Conservation (phyloP, 30 jellyfish, hydroid and myxozoan genomes). For the Turritopsis rubra region DNA sequence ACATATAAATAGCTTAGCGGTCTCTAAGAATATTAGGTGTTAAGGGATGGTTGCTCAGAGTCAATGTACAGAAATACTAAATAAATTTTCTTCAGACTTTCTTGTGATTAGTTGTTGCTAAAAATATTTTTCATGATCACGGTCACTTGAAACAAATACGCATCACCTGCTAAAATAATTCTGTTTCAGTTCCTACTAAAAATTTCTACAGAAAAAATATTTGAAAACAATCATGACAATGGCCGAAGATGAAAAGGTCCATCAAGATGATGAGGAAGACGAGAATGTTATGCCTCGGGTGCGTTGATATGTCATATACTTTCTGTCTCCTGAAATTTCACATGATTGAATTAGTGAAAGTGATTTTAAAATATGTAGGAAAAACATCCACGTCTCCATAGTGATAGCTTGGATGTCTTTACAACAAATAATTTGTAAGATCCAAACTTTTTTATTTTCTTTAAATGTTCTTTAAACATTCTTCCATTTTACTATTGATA, state of each 20-base stretch:
- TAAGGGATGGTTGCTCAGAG: no score
- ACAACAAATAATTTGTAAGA: conserved; percentile 6
- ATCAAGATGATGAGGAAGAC: neutral
- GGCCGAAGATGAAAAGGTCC: neutral
- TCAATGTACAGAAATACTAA: no score
- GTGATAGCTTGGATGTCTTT: conserved; percentile 8
- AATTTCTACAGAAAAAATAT: neutral
- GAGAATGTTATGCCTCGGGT: neutral
- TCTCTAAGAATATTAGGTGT: no score
- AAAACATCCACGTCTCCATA: conserved; percentile 6
- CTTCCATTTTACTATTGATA: neutral
- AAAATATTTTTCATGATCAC: no score
- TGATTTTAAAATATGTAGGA: conserved; percentile 2
- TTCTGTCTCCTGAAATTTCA: no score
- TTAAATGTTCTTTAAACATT: neutral
- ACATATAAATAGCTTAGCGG: no score
- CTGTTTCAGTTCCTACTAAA: neutral
- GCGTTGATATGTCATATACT: neutral
- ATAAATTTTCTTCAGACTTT: no score
- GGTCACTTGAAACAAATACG: no score
- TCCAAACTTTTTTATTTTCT: neutral
- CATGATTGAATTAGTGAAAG: neutral
- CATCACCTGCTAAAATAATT: no score
- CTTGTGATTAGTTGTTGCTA: no score
- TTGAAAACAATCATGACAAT: neutral